Evolutionary conservation across 2,888 invertebrate species (phyloP), one percentile per base, ranked within the genome.

Genomic region (Nezara viridula): DNA sequence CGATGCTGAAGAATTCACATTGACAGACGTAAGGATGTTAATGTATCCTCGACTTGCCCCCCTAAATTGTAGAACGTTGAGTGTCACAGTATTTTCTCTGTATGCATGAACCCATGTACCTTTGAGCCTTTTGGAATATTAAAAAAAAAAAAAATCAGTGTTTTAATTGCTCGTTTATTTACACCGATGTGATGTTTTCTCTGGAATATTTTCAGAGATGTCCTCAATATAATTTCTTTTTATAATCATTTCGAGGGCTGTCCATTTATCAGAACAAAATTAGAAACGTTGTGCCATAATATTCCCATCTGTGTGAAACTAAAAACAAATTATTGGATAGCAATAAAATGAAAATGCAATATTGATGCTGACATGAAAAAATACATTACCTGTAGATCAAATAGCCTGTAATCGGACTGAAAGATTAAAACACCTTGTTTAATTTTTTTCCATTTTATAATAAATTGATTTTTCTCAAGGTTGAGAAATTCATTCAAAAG

Each of bases 1-100:
- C 94, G 99, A 99, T 94, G 96, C 95, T 93, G 98, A 98, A 94
- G 99, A 99, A 96, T 96, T 96, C 95, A 50, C 91, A 91, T 94
- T 97, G 92, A 97, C 97, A 92, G 97, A 98, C 94, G 98, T 98
- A 96, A 97, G 97, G 97, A 91, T 92, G 10, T 77, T 12, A 81
- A 40, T 81, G 44, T n/a, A 10, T 16, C 32, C 66, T 27, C 27
- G 27, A 60, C 27, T n/a, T 24, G 55, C 14, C 60, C 12, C 66
- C 19, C 66, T n/a, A 3, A 14, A 16, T 37, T 73, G 32, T 73
- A 37, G n/a, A n/a, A n/a, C n/a, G n/a, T n/a, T n/a, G 66, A 37
- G 16, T 37, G 19, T 73, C 66, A 37, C 16, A 16, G 7, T 60
- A 7, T 37, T 73, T 32, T 73, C 66, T 40, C 9, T 3, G 16